Base-by-base conservation (phyloP, 2,888 invertebrate species). In the Acrobasis consociella region DNA sequence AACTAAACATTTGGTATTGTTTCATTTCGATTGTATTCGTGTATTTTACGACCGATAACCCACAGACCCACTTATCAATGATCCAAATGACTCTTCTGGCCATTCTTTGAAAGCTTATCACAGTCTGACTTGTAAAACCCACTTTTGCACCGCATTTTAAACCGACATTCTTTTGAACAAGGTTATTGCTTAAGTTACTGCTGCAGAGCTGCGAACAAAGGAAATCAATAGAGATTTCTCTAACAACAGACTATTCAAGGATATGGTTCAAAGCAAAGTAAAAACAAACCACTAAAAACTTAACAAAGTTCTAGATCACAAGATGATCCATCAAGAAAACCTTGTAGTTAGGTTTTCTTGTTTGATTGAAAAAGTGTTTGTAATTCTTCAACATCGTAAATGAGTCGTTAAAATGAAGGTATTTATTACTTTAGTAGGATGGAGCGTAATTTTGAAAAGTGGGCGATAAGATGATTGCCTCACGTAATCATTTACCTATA, bases 31-130 rank as follows among this genome's bases (percentile, higher is more conserved):
- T 42, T 10, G 22, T 17, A 22, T 46, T 22, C 13, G 42, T 56
- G 22, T 55, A 51, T 39, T 56, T 56, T 56, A 15, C 17, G 13
- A 9, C 17, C 56, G 46, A 56, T 56, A 56, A 56, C 56, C 56
- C 42, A 13, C 0, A 11, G 3, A 16, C 38, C 42, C 17, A 56
- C 42, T 17, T 42, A 55, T 55, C 55, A 16, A 39, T 16, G 16
- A 11, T 55, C 38, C 39, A 39, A 56, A 56, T 56, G 42, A 13
- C 22, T 42, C 22, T 39, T 9, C n/a, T 38, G 31, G 31, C 31
- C 8, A 31, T 42, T 42, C 42, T 42, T 13, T 2, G n/a, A 46
- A 46, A 46, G 46, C 46, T 46, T 46, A 46, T 46, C 46, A 5
- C 11, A 5, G 13, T 46, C 46, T 46, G 11, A 46, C 5, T 46